These are phyloP conservation scores for Crioceris asparagi DNA, from an alignment of 2,888 invertebrate species.

Conservation along the genomic window DNA sequence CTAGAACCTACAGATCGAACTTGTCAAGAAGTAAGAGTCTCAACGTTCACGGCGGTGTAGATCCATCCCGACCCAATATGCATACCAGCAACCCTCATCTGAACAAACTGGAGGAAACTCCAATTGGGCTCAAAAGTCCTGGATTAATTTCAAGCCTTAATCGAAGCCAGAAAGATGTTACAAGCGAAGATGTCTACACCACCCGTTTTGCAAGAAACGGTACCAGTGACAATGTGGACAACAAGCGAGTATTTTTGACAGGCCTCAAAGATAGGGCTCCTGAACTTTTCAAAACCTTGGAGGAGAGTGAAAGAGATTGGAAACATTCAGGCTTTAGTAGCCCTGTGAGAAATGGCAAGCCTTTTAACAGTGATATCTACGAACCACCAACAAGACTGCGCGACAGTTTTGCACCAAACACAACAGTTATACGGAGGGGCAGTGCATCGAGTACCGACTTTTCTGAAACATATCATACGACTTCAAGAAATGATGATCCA, in stretches of 20 bases:
- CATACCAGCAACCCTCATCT: conserved; percentile 73
- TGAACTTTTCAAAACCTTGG: conserved; percentile 59
- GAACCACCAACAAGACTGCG: conserved; percentile 37
- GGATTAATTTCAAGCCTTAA: conserved; percentile 79
- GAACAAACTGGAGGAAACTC: conserved; percentile 57
- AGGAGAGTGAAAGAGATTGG: conserved; percentile 46
- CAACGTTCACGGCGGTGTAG: conserved; percentile 55
- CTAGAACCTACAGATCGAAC: conserved; percentile 62
- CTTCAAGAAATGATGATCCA: conserved; percentile 56
- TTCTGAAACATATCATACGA: conserved; percentile 60
- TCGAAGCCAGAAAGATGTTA: conserved; percentile 68
- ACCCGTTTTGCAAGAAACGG: conserved; percentile 48
- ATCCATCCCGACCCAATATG: conserved; percentile 35
- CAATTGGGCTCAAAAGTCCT: conserved; percentile 69
- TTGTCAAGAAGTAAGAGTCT: conserved; percentile 76
- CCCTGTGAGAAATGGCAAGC: conserved; percentile 28
- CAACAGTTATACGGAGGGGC: conserved; percentile 45
- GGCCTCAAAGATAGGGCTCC: conserved; percentile 61
- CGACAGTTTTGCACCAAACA: conserved; percentile 27
- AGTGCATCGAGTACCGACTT: conserved; percentile 60
- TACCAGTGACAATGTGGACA: conserved; percentile 32
- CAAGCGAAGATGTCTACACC: conserved; percentile 43
- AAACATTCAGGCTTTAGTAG: conserved; percentile 25
- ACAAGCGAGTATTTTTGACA: conserved; percentile 55
- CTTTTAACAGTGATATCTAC: conserved; percentile 35